Percentiles rank a stretch among this genome's conserved stretches.
Conservation (phyloP, 1,140 invertebrate species). For the Drosophila dunni region DNA sequence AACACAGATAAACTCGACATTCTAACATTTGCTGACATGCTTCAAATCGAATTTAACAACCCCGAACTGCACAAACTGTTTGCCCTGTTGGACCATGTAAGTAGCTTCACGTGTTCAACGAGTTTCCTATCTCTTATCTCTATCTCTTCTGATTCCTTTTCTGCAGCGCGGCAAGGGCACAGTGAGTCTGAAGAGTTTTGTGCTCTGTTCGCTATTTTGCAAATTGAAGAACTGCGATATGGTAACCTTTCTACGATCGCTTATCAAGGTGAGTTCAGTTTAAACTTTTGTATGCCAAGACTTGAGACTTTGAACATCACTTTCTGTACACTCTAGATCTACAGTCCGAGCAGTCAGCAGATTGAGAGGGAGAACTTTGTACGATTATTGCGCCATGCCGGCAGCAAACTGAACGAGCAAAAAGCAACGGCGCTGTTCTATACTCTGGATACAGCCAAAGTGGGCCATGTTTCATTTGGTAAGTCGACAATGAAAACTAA, state of each 20-base stretch:
- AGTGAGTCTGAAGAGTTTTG: conserved; percentile 74
- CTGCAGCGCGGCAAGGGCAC: conserved; percentile 60
- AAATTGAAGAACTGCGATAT: conserved; percentile 72
- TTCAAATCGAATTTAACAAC: conserved; percentile 67
- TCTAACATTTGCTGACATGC: conserved; percentile 71
- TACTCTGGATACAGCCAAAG: conserved; percentile 62
- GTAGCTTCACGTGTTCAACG: neutral
- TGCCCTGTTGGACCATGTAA: conserved; percentile 74
- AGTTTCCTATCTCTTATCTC: too few relatives aligned
- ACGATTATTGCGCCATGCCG: conserved; percentile 66
- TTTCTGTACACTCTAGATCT: conserved; percentile 48
- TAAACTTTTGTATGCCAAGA: neutral
- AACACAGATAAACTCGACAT: conserved; percentile 72
- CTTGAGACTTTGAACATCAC: neutral
- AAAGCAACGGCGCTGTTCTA: conserved; percentile 67
- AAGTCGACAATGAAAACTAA: neutral
- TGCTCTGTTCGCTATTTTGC: conserved; percentile 76
- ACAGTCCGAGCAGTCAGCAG: conserved; percentile 61
- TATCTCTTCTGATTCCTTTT: neutral
- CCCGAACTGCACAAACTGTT: conserved; percentile 71
- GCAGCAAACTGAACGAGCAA: conserved; percentile 66
- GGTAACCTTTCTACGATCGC: conserved; percentile 66
- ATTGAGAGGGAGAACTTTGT: conserved; percentile 69
- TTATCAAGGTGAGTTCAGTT: conserved; percentile 61
- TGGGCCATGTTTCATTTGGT: conserved; percentile 75